Conservation (phyloP, 2,888 invertebrate genomes). For the Sipunculus nudus region DNA sequence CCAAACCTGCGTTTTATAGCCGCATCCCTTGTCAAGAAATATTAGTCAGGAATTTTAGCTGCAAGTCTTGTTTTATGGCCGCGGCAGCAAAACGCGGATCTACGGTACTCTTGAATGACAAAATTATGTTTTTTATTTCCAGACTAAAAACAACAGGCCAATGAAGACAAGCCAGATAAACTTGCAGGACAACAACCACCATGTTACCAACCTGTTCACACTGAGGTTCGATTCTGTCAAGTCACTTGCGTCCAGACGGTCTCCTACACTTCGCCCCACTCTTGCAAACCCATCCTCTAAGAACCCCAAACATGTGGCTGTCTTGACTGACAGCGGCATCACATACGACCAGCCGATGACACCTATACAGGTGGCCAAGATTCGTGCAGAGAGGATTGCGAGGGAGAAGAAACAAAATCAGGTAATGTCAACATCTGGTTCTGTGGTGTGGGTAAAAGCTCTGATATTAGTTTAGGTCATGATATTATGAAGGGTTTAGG, state of each 20-base stretch:
- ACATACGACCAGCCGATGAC: slow-evolving; percentile 83
- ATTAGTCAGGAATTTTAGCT: too few relatives aligned
- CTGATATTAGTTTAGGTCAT: too few relatives aligned
- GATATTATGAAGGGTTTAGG: too few relatives aligned
- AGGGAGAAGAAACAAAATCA: slow-evolving; percentile 69
- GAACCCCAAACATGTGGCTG: slow-evolving; percentile 84
- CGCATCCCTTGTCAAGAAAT: too few relatives aligned
- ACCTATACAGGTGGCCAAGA: slow-evolving; percentile 72
- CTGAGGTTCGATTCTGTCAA: slow-evolving; percentile 82
- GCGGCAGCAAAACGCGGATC: too few relatives aligned
- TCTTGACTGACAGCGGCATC: slow-evolving; percentile 84
- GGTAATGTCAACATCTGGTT: too few relatives aligned
- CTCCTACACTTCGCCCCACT: slow-evolving; percentile 79
- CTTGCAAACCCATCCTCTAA: slow-evolving; percentile 77
- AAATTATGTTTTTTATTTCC: slow-evolving; percentile 53
- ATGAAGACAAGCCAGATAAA: slow-evolving; percentile 81
- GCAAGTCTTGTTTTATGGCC: too few relatives aligned
- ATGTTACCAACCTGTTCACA: slow-evolving; percentile 75
- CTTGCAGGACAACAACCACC: slow-evolving; percentile 79
- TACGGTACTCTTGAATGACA: too few relatives aligned
- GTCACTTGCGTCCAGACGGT: slow-evolving; percentile 71
- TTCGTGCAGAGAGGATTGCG: slow-evolving; percentile 83
- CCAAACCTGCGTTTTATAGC: too few relatives aligned
- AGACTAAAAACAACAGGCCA: slow-evolving; percentile 75
- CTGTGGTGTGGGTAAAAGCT: too few relatives aligned